Evolutionary conservation across 2,797 vertebrate species (phyloP).

Genomic region (Rachycentron canadum): DNA sequence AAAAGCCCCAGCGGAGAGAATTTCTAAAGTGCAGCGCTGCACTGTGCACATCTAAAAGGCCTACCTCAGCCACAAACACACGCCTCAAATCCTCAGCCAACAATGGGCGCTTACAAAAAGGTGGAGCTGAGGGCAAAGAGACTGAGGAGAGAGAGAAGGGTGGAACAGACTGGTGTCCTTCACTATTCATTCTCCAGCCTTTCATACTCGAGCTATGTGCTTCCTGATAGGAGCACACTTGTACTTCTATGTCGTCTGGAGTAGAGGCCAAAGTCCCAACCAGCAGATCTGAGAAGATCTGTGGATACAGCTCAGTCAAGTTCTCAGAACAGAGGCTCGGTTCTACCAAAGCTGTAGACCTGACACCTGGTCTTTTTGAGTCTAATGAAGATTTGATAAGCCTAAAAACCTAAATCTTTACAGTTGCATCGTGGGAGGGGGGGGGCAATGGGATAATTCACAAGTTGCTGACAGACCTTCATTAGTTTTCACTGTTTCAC

Average conservation of each 20-base stretch:
- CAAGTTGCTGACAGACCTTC: too few relatives aligned
- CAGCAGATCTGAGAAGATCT: slow-evolving; percentile 12
- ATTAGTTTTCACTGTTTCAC: too few relatives aligned
- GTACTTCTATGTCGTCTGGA: slow-evolving; percentile 4
- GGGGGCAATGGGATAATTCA: too few relatives aligned
- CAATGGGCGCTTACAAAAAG: slow-evolving; percentile 67
- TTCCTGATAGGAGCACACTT: slow-evolving; percentile 32
- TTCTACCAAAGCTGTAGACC: neutral
- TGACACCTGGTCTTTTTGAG: neutral
- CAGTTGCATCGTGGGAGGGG: too few relatives aligned
- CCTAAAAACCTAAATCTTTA: too few relatives aligned
- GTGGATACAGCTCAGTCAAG: neutral
- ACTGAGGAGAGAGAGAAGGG: slow-evolving; percentile 32
- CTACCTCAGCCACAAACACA: slow-evolving; percentile 67
- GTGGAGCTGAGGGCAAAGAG: slow-evolving; percentile 44
- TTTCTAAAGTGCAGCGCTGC: slow-evolving; percentile 75
- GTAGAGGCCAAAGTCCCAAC: slow-evolving; percentile 11
- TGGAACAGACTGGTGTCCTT: slow-evolving; percentile 48
- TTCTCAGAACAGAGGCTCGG: neutral
- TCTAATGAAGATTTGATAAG: neutral
- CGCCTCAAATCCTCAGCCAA: slow-evolving; percentile 72
- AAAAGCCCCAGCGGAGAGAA: slow-evolving; percentile 69
- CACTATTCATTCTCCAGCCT: slow-evolving; percentile 38
- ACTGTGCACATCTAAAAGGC: slow-evolving; percentile 71
- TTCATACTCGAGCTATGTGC: slow-evolving; percentile 31